phyloP scores from a whole-genome alignment of 2,888 invertebrate species.

The Serrognathus titanus region DNA sequence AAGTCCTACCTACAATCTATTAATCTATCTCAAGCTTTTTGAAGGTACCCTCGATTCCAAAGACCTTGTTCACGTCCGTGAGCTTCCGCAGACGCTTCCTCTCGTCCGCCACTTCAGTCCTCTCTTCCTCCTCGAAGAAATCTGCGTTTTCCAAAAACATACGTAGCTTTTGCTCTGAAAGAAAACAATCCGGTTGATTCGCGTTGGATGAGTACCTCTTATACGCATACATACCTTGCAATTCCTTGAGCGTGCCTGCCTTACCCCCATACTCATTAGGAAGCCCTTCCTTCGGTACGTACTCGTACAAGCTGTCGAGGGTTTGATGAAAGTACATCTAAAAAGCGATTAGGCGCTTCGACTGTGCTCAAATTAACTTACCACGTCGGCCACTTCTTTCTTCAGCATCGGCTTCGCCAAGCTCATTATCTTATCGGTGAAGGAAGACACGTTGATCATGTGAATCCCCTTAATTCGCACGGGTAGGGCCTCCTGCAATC shows the following conservation, averaged over 20 bases:
- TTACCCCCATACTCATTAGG: constrained; percentile 16
- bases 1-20: not conserved
- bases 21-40: constrained; percentile 26
- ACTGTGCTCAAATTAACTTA: not conserved
- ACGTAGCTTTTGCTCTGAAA: not conserved
- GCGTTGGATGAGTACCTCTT: not conserved
- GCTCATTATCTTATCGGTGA: constrained; percentile 9
- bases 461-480: constrained; percentile 16
- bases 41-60: constrained; percentile 23
- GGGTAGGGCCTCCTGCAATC: constrained; percentile 12
- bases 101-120: constrained; percentile 47
- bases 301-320: constrained; percentile 13
- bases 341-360: constrained; percentile 3
- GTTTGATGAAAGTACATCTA: constrained; percentile 16
- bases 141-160: constrained; percentile 30
- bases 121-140: constrained; percentile 51
- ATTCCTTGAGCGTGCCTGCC: constrained; percentile 2
- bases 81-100: constrained; percentile 20
- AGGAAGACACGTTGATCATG: constrained; percentile 11
- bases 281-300: constrained; percentile 11
- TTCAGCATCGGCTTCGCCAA: constrained; percentile 11
- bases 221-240: constrained; percentile 2
- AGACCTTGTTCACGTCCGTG: constrained; percentile 14
- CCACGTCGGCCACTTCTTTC: constrained; percentile 13
- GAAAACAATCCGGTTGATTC: not conserved